These are phyloP conservation scores for Plagodis dolabraria DNA, from an alignment of 2,888 invertebrate species.

Conservation along the genomic window DNA sequence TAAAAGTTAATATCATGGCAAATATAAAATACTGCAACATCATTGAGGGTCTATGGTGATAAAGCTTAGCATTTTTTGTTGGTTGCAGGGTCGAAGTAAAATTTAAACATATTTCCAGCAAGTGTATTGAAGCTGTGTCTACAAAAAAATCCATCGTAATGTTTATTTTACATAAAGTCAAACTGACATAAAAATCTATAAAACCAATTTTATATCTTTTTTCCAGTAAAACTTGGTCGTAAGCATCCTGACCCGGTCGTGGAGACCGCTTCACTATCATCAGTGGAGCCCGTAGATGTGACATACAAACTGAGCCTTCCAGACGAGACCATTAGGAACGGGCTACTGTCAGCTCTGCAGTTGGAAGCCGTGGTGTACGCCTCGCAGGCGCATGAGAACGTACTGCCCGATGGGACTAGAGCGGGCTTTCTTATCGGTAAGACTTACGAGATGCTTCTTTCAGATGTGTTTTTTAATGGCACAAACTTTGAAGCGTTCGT, in stretches of 20 bases:
- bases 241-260: conserved; percentile 99
- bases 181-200: too few species aligned
- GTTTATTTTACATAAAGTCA: too few species aligned
- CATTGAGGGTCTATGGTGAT: too few species aligned
- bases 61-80: too few species aligned
- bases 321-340: conserved; percentile 92
- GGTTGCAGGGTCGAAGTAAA: too few species aligned
- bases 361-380: conserved; percentile 99
- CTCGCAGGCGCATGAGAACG: conserved; percentile 97
- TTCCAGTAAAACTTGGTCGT: conserved; percentile 93
- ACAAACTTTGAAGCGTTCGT: too few species aligned
- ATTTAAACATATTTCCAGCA: too few species aligned
- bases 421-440: conserved; percentile 97
- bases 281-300: conserved; percentile 97
- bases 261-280: conserved; percentile 98
- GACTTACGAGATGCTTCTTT: background rate
- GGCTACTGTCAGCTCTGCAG: conserved; percentile 97
- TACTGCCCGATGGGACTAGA: conserved; percentile 94
- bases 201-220: background rate
- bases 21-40: too few species aligned
- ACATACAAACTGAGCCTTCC: conserved; percentile 94
- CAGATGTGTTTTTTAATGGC: too few species aligned
- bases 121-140: too few species aligned
- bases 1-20: too few species aligned
- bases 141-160: too few species aligned